Percentiles rank a stretch among this genome's conserved stretches.
Evolutionary conservation across 2,888 invertebrate species (phyloP).

Genomic region (Apodemia duryi): DNA sequence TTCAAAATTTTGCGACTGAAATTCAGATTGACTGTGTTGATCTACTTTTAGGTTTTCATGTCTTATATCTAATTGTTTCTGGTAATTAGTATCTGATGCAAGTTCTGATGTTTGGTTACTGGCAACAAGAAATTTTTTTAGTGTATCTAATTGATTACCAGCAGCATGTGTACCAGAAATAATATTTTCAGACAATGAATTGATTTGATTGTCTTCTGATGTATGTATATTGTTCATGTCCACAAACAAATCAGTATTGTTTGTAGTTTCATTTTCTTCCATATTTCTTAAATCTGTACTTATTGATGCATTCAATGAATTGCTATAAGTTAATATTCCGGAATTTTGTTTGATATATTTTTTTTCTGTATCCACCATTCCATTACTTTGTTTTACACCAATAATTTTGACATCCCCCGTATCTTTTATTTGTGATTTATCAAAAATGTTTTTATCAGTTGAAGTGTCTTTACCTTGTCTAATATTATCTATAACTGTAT

Average conservation of each 20-base stretch:
- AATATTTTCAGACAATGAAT: neutral
- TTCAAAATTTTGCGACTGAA: neutral
- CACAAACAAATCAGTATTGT: neutral
- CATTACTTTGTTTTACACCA: neutral
- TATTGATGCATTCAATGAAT: neutral
- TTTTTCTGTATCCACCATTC: neutral
- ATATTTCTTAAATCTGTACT: neutral
- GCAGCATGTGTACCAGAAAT: neutral
- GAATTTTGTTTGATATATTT: neutral
- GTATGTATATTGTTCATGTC: neutral
- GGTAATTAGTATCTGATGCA: neutral
- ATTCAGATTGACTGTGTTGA: neutral
- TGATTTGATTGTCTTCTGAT: neutral
- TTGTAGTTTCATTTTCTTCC: neutral
- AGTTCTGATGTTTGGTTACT: neutral
- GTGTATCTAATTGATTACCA: neutral
- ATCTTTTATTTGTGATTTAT: neutral
- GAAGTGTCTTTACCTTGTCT: neutral
- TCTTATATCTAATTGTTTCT: neutral
- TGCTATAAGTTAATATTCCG: neutral
- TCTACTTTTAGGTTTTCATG: neutral
- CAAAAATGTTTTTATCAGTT: neutral
- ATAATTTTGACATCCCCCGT: neutral
- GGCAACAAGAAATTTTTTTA: neutral
- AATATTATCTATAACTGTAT: neutral